Conservation (phyloP, 2,113 vertebrate genomes). For the Bostrychus sinensis region DNA sequence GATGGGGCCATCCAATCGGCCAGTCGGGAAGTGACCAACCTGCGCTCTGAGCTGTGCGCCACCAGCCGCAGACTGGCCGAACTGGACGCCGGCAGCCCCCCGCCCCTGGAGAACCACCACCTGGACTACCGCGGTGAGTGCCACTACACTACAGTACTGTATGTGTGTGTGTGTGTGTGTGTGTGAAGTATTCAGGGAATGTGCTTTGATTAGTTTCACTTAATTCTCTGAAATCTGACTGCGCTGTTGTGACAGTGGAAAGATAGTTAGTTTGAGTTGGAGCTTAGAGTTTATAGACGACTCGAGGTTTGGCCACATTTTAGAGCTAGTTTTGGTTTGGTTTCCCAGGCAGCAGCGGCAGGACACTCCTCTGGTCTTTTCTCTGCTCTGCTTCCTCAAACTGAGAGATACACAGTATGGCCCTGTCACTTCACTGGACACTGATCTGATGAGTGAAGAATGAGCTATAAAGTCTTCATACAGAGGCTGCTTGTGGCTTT, state of each 20-base stretch:
- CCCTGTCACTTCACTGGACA: slow-evolving; percentile 24
- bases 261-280: slow-evolving; percentile 46
- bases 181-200: slow-evolving; percentile 65
- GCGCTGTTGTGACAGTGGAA: slow-evolving; percentile 36
- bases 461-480: slow-evolving; percentile 24
- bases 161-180: slow-evolving; percentile 3
- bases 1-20: slow-evolving; percentile 93
- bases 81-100: slow-evolving; percentile 81
- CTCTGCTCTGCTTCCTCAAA: slow-evolving; percentile 38
- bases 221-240: slow-evolving; percentile 40
- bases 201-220: slow-evolving; percentile 28
- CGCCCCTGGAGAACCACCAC: slow-evolving; percentile 83
- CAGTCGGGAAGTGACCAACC: slow-evolving; percentile 90
- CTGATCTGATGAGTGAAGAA: slow-evolving; percentile 35
- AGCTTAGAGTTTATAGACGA: slow-evolving; percentile 42
- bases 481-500: slow-evolving; percentile 10
- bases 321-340: slow-evolving; percentile 52
- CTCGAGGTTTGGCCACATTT: slow-evolving; percentile 54
- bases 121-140: slow-evolving; percentile 84
- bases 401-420: slow-evolving; percentile 28
- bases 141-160: slow-evolving; percentile 5
- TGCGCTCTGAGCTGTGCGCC: slow-evolving; percentile 89
- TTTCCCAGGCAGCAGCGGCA: slow-evolving; percentile 71
- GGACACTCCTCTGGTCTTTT: slow-evolving; percentile 54
- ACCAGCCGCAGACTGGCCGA: slow-evolving; percentile 89